Conservation (phyloP, 2,888 invertebrate genomes). For the Craniophora ligustri region DNA sequence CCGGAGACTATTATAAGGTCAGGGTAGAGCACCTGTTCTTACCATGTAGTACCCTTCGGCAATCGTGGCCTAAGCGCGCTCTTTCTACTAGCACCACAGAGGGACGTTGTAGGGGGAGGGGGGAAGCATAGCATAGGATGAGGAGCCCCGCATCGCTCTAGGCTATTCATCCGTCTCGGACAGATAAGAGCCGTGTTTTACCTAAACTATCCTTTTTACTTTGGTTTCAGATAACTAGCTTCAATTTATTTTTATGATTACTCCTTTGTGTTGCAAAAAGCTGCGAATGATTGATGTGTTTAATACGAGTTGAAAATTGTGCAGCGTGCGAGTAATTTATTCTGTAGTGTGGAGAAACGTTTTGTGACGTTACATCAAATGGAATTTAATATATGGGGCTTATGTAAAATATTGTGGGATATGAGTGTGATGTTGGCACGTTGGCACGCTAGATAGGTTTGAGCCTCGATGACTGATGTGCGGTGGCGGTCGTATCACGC, state of each 20-base stretch:
- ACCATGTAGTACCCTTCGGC: constrained; percentile 58
- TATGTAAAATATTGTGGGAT: constrained; percentile 59
- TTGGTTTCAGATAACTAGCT: constrained; percentile 56
- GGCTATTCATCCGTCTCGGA: constrained; percentile 67
- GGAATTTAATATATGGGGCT: constrained; percentile 78
- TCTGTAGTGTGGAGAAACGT: constrained; percentile 64
- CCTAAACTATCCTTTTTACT: constrained; percentile 65
- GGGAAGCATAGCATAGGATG: constrained; percentile 48
- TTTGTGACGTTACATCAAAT: constrained; percentile 60
- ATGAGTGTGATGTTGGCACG: constrained; percentile 39
- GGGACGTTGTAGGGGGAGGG: constrained; percentile 34
- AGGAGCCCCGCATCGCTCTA: constrained; percentile 62
- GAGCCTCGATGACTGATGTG: constrained; percentile 50
- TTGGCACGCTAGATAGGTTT: constrained; percentile 38
- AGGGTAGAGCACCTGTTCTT: constrained; percentile 59
- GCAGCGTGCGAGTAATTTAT: constrained; percentile 69
- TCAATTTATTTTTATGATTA: constrained; percentile 68
- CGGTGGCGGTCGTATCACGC: constrained; percentile 41
- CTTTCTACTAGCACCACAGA: constrained; percentile 56
- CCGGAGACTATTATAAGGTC: constrained; percentile 58
- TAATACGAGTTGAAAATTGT: constrained; percentile 64
- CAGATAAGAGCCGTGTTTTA: constrained; percentile 71
- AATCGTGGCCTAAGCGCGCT: constrained; percentile 58
- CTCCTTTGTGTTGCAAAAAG: constrained; percentile 51
- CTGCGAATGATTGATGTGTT: constrained; percentile 66